Evolutionary conservation across 2,797 vertebrate species (phyloP).

Genomic region (Ateles fusciceps): DNA sequence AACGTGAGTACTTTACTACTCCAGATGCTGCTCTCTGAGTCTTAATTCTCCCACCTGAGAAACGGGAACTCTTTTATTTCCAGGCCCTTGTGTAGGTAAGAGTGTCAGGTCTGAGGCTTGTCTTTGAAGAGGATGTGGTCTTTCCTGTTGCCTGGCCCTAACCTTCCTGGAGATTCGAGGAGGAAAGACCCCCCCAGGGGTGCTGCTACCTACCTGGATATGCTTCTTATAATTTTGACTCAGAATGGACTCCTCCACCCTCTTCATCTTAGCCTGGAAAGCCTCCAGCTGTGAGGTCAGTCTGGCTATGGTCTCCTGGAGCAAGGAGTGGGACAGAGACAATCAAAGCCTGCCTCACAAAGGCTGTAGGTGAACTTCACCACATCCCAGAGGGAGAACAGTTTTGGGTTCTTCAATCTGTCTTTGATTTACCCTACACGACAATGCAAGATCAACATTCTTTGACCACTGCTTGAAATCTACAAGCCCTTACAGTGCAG

Average conservation of each 20-base stretch:
- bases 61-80: background rate
- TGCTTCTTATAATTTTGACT: conserved; percentile 91
- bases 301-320: conserved; percentile 84
- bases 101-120: background rate
- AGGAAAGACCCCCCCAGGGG: background rate
- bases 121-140: background rate
- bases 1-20: background rate
- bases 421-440: background rate
- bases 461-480: background rate
- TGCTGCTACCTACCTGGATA: conserved; percentile 86
- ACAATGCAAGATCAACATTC: background rate
- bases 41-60: background rate
- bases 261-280: conserved; percentile 89
- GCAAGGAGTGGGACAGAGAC: background rate
- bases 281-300: conserved; percentile 87
- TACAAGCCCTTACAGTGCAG: background rate
- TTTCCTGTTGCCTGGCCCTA: background rate
- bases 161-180: background rate
- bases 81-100: background rate
- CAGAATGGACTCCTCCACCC: conserved; percentile 88
- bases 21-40: background rate
- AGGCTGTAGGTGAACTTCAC: background rate
- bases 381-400: background rate
- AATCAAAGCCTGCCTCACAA: background rate
- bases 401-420: background rate